Percentiles rank a stretch among this genome's conserved stretches.
Evolutionary conservation across 1,140 invertebrate genomes (phyloP).

Genomic region (Ooceraea biroi): DNA sequence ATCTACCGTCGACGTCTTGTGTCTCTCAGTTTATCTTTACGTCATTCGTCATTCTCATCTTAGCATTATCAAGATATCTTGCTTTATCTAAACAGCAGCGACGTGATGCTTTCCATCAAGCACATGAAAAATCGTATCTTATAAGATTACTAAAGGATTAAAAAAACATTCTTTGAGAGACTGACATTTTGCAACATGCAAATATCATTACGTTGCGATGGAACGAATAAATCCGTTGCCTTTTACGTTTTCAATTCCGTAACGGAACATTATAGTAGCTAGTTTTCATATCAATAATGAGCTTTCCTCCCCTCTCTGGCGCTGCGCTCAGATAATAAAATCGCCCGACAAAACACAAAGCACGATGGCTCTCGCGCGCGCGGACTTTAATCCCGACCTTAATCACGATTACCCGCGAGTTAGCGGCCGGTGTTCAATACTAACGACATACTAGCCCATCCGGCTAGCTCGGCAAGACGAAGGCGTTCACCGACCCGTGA

Average conservation of each 20-base stretch:
- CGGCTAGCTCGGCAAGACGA: conserved; percentile 30
- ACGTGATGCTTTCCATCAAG: too few species aligned
- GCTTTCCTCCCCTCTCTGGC: neutral
- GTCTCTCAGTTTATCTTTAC: too few species aligned
- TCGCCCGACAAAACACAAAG: neutral
- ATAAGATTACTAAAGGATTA: neutral
- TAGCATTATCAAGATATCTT: neutral
- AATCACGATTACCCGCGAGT: conserved; percentile 58
- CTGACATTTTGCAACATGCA: neutral
- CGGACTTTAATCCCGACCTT: conserved; percentile 43
- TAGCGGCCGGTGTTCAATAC: conserved; percentile 45
- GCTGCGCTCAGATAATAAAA: neutral
- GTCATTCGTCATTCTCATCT: neutral
- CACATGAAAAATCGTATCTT: too few species aligned
- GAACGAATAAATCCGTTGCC: neutral
- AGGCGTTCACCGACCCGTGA: conserved; percentile 71
- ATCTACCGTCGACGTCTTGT: too few species aligned
- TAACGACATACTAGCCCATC: conserved; percentile 21
- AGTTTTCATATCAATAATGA: neutral
- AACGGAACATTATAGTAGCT: neutral
- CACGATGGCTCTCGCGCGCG: neutral
- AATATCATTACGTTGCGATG: neutral
- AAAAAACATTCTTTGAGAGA: too few species aligned
- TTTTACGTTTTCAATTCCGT: neutral
- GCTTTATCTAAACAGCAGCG: neutral